Evolutionary conservation across 2,113 vertebrate genomes (phyloP), one percentile per base, ranked within the genome.

Genomic region (Chrysemys picta): DNA sequence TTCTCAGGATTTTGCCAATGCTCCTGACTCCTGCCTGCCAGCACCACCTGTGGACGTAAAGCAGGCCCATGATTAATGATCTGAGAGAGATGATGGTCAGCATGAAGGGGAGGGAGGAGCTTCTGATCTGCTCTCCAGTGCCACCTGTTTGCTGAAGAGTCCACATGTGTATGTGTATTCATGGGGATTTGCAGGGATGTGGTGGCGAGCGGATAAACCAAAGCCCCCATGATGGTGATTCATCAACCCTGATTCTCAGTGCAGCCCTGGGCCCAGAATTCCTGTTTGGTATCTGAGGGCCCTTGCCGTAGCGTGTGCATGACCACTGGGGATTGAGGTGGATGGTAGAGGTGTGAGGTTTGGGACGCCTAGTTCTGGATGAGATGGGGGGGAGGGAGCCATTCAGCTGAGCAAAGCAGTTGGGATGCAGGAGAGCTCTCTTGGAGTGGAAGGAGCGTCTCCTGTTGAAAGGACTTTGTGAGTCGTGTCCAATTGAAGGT

Each of bases 361-460:
- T 57, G 29, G 21, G 54, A 16, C 1, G 6, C 38, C 14, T 25
- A 8, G 0, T 45, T 0, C 10, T 13, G 54, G 42, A 47, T 78
- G 75, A 35, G 27, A 85, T 42, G 7, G 69, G 13, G 65, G 86
- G 57, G 62, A 83, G 75, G 27, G n/a, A 83, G 47, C 59, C 54
- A 5, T 12, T 12, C 3, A 14, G 50, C 19, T 87, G 50, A 0
- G 0, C 27, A 11, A 45, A 47, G 42, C 75, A 47, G 8, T 47
- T 27, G 75, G 42, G 38, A 24, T 0, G 0, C 3, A 45, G 53
- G 25, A 53, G 24, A 53, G 42, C 49, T 87, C 56, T 82, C 12
- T 69, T 35, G 56, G 6, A 2, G 19, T 3, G 42, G 38, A 45
- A 47, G 75, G 29, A 79, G 24, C 65, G 42, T 59, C 1, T 2